Base-by-base conservation (phyloP, 2,113 vertebrate genomes). In the Xyliphius kryptos region DNA sequence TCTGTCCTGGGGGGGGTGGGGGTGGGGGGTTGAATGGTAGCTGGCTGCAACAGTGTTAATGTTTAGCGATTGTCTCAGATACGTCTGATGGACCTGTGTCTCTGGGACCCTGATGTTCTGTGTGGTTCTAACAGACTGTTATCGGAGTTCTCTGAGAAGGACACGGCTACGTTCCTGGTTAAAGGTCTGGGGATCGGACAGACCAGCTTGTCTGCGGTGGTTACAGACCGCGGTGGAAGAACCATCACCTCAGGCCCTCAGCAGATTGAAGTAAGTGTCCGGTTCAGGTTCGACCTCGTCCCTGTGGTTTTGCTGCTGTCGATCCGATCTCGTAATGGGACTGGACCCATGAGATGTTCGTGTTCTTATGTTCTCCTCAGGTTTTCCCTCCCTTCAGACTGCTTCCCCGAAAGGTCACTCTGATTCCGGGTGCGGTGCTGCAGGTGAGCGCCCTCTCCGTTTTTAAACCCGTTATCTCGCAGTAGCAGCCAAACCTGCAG, bases 331-430 rank as follows among this genome's bases (percentile, higher is more conserved):
- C n/a, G n/a, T n/a, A n/a, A n/a, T n/a, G n/a, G n/a, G n/a, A n/a
- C n/a, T n/a, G n/a, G n/a, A n/a, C n/a, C n/a, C n/a, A n/a, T n/a
- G n/a, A n/a, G n/a, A n/a, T n/a, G n/a, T n/a, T n/a, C n/a, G n/a
- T n/a, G 20, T 54, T 48, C 20, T 50, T 22, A 9, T 56, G 59
- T 11, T 67, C 0, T 68, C 71, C 73, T 9, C 68, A 98, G 95
- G 96, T 99, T 5, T 98, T 97, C 75, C 91, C 93, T 2, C 94
- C 91, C 0, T 98, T 99, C 81, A 86, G 86, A 57, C 70, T 99
- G 22, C 84, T 93, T 32, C 94, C 94, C 17, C 88, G 89, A 70
- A 93, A 88, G 75, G 85, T 96, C 56, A 94, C 91, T 0, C 75
- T 99, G 32, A 87, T 98, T 49, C 87, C 90, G 15, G 94, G 95